Conservation (phyloP, 35 echinoderm and acorn worm species). For the Hemicentrotus pulcherrimus region DNA sequence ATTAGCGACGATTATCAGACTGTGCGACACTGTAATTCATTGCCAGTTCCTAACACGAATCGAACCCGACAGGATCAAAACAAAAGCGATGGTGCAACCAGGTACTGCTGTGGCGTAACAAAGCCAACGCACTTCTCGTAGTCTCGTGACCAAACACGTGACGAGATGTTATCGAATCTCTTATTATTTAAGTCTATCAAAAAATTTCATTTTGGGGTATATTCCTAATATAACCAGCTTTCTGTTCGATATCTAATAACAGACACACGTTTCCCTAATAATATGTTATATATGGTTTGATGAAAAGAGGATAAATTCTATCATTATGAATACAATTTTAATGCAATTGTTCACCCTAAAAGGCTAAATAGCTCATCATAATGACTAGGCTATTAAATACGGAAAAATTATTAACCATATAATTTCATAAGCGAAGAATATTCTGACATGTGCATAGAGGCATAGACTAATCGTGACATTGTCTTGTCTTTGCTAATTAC, state of each 20-base stretch:
- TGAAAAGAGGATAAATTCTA: too few species aligned
- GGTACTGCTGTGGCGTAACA: not conserved
- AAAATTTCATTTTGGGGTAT: not conserved
- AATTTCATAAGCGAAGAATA: too few species aligned
- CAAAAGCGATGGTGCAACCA: not conserved
- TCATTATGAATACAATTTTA: too few species aligned
- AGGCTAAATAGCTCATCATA: too few species aligned
- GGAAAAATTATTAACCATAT: too few species aligned
- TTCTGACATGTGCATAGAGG: not conserved
- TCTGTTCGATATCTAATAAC: not conserved
- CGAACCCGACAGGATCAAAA: not conserved
- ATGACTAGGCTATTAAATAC: too few species aligned
- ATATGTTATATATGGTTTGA: too few species aligned
- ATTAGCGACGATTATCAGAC: not conserved
- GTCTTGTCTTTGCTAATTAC: not conserved
- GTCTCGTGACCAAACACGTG: not conserved
- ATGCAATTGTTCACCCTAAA: too few species aligned
- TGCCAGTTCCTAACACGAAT: not conserved
- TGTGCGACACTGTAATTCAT: not conserved
- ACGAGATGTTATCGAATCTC: not conserved
- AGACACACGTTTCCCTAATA: not conserved
- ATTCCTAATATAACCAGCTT: not conserved
- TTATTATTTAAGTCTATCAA: not conserved
- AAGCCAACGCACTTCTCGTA: conserved; percentile 7
- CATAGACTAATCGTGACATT: not conserved